These are phyloP conservation scores for Drosophila aff. DNA, from an alignment of 1,140 invertebrate genomes.

Conservation along the genomic window DNA sequence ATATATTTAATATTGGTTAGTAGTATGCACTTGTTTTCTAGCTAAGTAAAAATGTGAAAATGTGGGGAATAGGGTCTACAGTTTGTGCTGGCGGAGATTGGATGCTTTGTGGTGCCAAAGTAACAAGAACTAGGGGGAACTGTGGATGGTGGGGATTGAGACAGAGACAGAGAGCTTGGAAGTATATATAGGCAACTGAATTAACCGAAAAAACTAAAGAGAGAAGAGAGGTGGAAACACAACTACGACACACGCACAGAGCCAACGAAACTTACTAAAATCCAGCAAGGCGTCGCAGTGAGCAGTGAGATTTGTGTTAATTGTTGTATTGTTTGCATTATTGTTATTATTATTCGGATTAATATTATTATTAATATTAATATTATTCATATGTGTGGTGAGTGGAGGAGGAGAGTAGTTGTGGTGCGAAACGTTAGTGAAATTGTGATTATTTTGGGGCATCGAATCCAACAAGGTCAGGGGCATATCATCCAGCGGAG, in stretches of 20 bases:
- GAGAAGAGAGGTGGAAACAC: slow-evolving; percentile 30
- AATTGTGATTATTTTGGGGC: slow-evolving; percentile 50
- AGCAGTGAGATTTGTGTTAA: slow-evolving; percentile 70
- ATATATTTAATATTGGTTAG: background rate
- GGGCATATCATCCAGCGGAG: slow-evolving; percentile 52
- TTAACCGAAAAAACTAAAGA: slow-evolving; percentile 17
- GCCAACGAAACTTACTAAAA: slow-evolving; percentile 83
- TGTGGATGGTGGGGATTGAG: slow-evolving; percentile 16
- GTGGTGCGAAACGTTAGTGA: slow-evolving; percentile 60
- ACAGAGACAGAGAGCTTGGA: slow-evolving; percentile 1
- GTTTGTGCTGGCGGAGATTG: slow-evolving; percentile 31
- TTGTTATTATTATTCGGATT: slow-evolving; percentile 50
- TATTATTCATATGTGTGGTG: slow-evolving; percentile 56
- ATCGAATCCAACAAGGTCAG: slow-evolving; percentile 49
- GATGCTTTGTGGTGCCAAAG: slow-evolving; percentile 45
- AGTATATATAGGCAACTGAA: slow-evolving; percentile 14
- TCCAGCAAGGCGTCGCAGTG: slow-evolving; percentile 78
- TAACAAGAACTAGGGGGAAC: slow-evolving; percentile 17
- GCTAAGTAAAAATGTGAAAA: slow-evolving; percentile 39
- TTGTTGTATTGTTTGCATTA: slow-evolving; percentile 44
- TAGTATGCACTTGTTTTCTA: slow-evolving; percentile 27
- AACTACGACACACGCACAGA: slow-evolving; percentile 73
- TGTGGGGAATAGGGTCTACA: slow-evolving; percentile 28
- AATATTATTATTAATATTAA: slow-evolving; percentile 47
- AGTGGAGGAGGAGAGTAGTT: slow-evolving; percentile 34